Evolutionary conservation across 2,888 invertebrate species (phyloP).

Genomic region (Leptopilina syphax): DNA sequence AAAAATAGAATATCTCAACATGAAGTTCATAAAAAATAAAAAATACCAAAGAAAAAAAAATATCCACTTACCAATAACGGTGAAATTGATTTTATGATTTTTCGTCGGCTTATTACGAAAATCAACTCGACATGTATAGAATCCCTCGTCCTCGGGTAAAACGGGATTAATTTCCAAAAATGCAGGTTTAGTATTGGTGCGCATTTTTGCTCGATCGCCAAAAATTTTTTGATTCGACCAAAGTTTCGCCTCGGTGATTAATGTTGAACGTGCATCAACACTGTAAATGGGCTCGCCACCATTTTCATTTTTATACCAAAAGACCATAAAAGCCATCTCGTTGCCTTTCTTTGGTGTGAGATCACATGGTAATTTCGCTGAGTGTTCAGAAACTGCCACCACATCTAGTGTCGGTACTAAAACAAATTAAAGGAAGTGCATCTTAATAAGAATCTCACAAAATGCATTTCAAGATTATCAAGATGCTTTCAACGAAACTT

Average conservation of each 20-base stretch:
- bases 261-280: conserved; percentile 76
- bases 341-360: conserved; percentile 85
- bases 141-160: conserved; percentile 81
- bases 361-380: conserved; percentile 91
- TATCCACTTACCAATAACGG: conserved; percentile 82
- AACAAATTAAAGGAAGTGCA: conserved; percentile 57
- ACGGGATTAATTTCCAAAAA: conserved; percentile 28
- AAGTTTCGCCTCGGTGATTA: conserved; percentile 74
- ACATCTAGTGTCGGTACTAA: conserved; percentile 83
- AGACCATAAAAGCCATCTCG: conserved; percentile 92
- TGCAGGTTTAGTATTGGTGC: conserved; percentile 75
- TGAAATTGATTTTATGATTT: conserved; percentile 86
- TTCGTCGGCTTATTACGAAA: conserved; percentile 86
- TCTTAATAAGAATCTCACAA: conserved; percentile 11
- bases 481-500: conserved; percentile 9
- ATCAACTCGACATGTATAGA: conserved; percentile 86
- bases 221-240: conserved; percentile 77
- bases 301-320: conserved; percentile 90
- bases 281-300: conserved; percentile 93
- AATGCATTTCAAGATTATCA: conserved; percentile 1
- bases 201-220: conserved; percentile 76
- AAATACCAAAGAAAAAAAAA: no score
- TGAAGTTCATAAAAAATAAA: conserved; percentile 51
- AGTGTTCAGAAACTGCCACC: conserved; percentile 89
- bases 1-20: background rate